Evolutionary conservation across 2,888 invertebrate species (phyloP).

Genomic region (Acanthopleura granulata): DNA sequence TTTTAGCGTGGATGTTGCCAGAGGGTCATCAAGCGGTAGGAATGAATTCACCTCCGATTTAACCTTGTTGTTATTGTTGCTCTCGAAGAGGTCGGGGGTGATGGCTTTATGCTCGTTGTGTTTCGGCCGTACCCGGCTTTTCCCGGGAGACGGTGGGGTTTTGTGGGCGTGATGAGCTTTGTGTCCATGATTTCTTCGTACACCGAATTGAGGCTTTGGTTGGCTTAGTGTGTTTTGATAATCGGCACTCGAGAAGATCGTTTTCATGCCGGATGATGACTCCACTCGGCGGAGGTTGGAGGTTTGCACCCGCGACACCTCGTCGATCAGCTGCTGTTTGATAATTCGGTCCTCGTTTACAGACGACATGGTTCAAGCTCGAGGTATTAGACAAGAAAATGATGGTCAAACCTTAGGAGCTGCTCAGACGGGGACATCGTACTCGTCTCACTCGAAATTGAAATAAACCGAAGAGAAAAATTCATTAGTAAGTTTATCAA

Average conservation of each 20-base stretch:
- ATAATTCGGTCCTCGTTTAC: background rate
- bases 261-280: constrained; percentile 12
- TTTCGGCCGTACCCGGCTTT: background rate
- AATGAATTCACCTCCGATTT: background rate
- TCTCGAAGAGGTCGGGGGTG: constrained; percentile 1
- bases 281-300: background rate
- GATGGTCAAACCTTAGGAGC: too few relatives aligned
- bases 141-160: background rate
- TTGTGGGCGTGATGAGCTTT: background rate
- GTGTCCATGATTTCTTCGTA: background rate
- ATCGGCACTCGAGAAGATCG: constrained; percentile 6
- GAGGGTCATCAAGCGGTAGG: background rate
- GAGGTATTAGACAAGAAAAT: too few relatives aligned
- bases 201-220: background rate
- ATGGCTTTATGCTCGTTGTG: background rate
- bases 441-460: too few relatives aligned
- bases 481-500: too few relatives aligned
- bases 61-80: background rate
- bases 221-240: background rate
- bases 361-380: background rate
- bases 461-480: too few relatives aligned
- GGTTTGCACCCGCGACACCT: background rate
- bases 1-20: constrained; percentile 1
- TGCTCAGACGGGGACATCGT: too few relatives aligned
- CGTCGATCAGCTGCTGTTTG: background rate